Evolutionary conservation across 2,888 invertebrate genomes (phyloP).

Genomic region (Alitta virens): DNA sequence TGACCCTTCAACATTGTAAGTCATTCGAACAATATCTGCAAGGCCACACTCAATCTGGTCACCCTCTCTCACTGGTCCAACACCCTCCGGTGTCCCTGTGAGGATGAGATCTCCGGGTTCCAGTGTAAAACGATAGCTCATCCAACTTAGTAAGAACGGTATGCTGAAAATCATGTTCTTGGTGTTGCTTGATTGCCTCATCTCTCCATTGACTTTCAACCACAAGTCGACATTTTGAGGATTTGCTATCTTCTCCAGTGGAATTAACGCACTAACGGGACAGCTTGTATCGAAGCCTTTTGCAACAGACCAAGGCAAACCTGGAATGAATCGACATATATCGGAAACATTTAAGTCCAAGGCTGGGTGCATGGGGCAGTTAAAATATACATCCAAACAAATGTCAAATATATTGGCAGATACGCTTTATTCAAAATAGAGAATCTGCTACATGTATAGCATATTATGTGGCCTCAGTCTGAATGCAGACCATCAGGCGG

Average conservation of each 20-base stretch:
- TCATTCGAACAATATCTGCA: conserved; percentile 40
- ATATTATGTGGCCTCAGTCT: too few relatives aligned
- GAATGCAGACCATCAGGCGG: too few relatives aligned
- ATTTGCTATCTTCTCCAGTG: conserved; percentile 44
- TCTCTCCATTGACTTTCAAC: conserved; percentile 62
- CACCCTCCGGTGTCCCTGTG: conserved; percentile 73
- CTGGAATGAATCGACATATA: conserved; percentile 39
- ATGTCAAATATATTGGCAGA: too few relatives aligned
- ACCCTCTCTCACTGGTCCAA: conserved; percentile 65
- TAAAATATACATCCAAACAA: too few relatives aligned
- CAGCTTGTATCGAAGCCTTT: conserved; percentile 80
- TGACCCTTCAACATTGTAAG: conserved; percentile 28
- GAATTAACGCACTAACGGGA: conserved; percentile 70
- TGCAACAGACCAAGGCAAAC: conserved; percentile 72
- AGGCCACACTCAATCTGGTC: conserved; percentile 68
- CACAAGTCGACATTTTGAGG: conserved; percentile 40
- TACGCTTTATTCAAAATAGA: too few relatives aligned
- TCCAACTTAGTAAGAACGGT: conserved; percentile 66
- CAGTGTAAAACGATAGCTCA: conserved; percentile 70
- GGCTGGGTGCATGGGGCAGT: too few relatives aligned
- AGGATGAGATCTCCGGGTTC: conserved; percentile 73
- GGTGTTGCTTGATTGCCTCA: conserved; percentile 66
- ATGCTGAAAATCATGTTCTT: conserved; percentile 70
- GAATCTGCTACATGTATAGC: too few relatives aligned
- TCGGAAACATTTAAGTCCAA: too few relatives aligned